Evolutionary conservation across 1,140 invertebrate species (phyloP), one percentile per base, ranked within the genome.

Genomic region (Aleiodes sp.): DNA sequence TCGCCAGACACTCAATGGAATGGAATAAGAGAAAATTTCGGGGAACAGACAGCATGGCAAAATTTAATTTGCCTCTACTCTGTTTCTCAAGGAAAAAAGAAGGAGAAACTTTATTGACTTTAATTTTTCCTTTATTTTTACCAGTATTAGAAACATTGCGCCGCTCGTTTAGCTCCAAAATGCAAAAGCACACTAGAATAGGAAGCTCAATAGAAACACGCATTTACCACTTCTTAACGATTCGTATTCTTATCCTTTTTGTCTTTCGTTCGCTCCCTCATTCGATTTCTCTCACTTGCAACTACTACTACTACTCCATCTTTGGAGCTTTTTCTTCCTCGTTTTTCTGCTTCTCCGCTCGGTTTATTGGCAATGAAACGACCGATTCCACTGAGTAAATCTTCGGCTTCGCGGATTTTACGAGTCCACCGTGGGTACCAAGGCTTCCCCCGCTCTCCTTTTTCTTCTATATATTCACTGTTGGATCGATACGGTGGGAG

Each of bases 321-420:
- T 21, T 31, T 29, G 35, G 12, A 4, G 26, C 35, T 24, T 62
- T 19, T 29, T 37, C 12, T 3, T 31, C 6, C 12, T 26, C 24
- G n/a, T 41, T 37, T 43, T 41, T 56, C 35, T 21, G 19, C 57
- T 19, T 31, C 9, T 52, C 26, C 28, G 29, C 65, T 26, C 16
- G 43, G 60, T 70, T 70, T 70, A 70, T 70, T 70, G 68, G 31
- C 61, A 64, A 70, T 70, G 61, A 70, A 70, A 33, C 26, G 60
- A 52, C 68, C 60, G 37, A 70, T 70, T 43, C 68, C 26, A 52
- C 9, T 10, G 46, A 70, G 68, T 70, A 70, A 70, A 70, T 70
- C 61, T 70, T 64, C 29, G 59, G 33, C 57, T 59, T 59, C 29
- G 61, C 61, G 52, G 31, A 64, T 64, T 70, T 70, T 70, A 70